Percentiles rank a stretch among this genome's conserved stretches.
Conservation (phyloP, 2,113 vertebrate genomes). For the Lasiurus borealis region DNA sequence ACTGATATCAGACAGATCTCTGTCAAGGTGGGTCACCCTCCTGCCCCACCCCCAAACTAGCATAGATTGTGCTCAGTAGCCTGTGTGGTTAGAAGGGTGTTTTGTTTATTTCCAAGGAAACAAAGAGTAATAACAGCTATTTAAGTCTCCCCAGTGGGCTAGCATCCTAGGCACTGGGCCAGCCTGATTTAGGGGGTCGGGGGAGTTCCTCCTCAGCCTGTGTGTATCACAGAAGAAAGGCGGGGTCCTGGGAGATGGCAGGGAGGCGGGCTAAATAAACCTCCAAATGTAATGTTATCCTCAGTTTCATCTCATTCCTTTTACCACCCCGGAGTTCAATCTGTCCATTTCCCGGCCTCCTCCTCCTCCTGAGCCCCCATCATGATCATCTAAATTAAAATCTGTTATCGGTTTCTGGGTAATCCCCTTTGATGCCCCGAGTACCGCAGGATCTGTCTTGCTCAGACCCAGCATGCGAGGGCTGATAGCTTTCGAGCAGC, state of each 20-base stretch:
- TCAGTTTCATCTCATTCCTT: constrained; percentile 72
- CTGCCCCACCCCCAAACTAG: neutral
- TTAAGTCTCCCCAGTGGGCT: neutral
- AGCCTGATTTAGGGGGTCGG: neutral
- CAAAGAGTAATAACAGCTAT: constrained; percentile 22
- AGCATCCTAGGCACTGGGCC: neutral
- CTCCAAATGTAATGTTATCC: constrained; percentile 75
- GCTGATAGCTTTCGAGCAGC: constrained; percentile 86
- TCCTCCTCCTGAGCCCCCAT: constrained; percentile 73
- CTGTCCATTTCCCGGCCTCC: constrained; percentile 62
- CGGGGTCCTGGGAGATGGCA: neutral
- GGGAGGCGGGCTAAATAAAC: constrained; percentile 70
- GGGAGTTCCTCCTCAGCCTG: neutral
- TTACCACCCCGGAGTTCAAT: constrained; percentile 70
- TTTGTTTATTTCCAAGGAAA: constrained; percentile 16
- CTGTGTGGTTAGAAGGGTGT: neutral
- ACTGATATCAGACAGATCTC: neutral
- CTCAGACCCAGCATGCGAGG: constrained; percentile 82
- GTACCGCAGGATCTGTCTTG: constrained; percentile 83
- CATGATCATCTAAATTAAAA: constrained; percentile 90
- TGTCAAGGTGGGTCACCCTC: neutral
- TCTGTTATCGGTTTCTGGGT: constrained; percentile 87
- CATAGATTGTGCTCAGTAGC: no score
- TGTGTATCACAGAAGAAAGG: neutral
- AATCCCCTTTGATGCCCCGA: constrained; percentile 88